Evolutionary conservation across 2,888 invertebrate species (phyloP).

Genomic region (Junonia oenone): DNA sequence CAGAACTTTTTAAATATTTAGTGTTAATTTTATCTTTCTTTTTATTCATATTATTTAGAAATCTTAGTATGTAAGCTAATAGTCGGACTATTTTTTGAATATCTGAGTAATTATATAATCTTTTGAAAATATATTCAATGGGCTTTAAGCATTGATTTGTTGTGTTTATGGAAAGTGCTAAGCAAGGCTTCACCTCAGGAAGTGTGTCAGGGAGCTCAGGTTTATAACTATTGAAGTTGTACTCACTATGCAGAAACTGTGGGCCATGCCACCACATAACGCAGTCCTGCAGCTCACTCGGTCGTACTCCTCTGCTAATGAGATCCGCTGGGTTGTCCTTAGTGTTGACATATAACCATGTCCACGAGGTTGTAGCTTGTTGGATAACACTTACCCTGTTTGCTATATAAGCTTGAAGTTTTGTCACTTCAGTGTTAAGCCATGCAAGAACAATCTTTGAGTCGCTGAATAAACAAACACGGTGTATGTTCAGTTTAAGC

Average conservation of each 20-base stretch:
- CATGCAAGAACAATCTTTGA: not conserved
- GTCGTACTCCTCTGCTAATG: not conserved
- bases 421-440: not conserved
- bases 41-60: not conserved
- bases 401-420: not conserved
- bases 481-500: not conserved
- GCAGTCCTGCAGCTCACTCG: not conserved
- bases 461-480: not conserved
- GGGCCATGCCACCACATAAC: not conserved
- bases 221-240: slow-evolving; percentile 4
- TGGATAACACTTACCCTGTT: not conserved
- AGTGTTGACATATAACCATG: not conserved
- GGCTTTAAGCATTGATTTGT: not conserved
- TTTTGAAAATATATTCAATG: not conserved
- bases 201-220: slow-evolving; percentile 5
- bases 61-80: not conserved
- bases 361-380: not conserved
- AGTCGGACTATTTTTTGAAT: slow-evolving; percentile 25
- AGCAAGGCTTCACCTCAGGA: not conserved
- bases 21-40: not conserved
- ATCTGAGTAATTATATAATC: slow-evolving; percentile 20
- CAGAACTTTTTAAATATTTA: not conserved
- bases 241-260: not conserved
- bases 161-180: not conserved
- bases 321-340: not conserved